A percentile compares a stretch with the other conserved stretches of the same genome.
Conservation (phyloP, 53 echinoderm and acorn worm genomes). For the Zoroaster sp. region DNA sequence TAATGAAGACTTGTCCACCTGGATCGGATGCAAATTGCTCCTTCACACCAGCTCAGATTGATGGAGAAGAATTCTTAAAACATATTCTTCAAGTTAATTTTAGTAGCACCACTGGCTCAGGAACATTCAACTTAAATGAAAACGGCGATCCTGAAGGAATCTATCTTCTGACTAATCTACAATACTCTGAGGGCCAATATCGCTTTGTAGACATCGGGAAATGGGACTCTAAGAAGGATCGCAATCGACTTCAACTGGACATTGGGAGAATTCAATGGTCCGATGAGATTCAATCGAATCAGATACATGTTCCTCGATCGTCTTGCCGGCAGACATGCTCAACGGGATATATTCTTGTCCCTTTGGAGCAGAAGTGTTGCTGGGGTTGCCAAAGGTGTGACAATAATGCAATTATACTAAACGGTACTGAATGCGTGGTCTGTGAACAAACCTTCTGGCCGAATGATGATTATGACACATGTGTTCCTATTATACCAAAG, state of each 20-base stretch:
- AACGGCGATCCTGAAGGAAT: slow-evolving; percentile 51
- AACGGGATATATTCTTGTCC: slow-evolving; percentile 44
- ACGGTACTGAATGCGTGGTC: slow-evolving; percentile 45
- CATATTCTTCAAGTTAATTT: slow-evolving; percentile 14
- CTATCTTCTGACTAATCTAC: slow-evolving; percentile 39
- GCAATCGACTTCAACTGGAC: not conserved
- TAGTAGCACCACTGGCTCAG: not conserved
- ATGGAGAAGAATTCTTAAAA: slow-evolving; percentile 13
- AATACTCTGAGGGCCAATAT: slow-evolving; percentile 7
- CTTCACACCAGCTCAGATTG: not conserved
- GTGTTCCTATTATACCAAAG: slow-evolving; percentile 31
- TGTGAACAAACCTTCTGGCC: slow-evolving; percentile 42
- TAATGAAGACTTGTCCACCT: not conserved
- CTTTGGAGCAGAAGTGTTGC: slow-evolving; percentile 66
- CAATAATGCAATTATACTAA: slow-evolving; percentile 31
- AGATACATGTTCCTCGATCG: slow-evolving; percentile 1
- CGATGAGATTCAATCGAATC: not conserved
- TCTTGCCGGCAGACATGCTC: slow-evolving; percentile 27
- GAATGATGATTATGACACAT: slow-evolving; percentile 17
- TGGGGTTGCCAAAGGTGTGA: slow-evolving; percentile 56
- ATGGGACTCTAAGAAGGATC: slow-evolving; percentile 44
- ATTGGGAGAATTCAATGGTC: not conserved
- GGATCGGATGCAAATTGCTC: not conserved
- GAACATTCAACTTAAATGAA: slow-evolving; percentile 22
- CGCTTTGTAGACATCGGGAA: slow-evolving; percentile 17